Evolutionary conservation across 1,140 invertebrate genomes (phyloP), one percentile per base, ranked within the genome.

Genomic region (Drosophila neocordata): DNA sequence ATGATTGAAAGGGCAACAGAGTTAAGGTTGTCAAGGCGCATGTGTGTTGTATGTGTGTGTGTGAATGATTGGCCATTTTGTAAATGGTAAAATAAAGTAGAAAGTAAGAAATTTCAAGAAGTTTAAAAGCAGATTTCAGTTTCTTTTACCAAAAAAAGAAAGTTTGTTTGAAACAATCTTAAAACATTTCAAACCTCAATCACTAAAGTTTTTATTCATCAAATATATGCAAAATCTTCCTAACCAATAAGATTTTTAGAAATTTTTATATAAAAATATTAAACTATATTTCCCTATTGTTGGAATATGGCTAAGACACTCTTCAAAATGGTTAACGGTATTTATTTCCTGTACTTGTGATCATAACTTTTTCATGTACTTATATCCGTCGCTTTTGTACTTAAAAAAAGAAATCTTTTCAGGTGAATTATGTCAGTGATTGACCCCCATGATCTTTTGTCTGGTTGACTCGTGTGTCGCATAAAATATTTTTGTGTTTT

Each of bases 391-490:
- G 48, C 20, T 24, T 69, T 65, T 72, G 66, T 37, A 55, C 66
- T 22, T 0, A 12, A 52, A 51, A 48, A 64, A 55, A 64, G 67
- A 55, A 63, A 63, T 63, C 41, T 56, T 51, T 75, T 81, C 63
- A n/a, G 11, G 5, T 81, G 70, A 87, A 85, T 82, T 75, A 67
- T 66, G 70, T 58, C 69, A 48, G 41, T 31, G 52, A 24, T 13
- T 27, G 52, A n/a, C 52, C 52, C 41, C 41, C 5, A 31, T 48
- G 15, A 15, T 18, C 15, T 15, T 44, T 44, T 2, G 4, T 1
- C 22, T 13, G 22, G 67, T 75, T 78, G 82, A 81, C 82, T 85
- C 82, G 82, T 85, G 82, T 71, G 74, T 63, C 65, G 44, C 78
- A 69, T 85, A 67, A 85, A 74, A 69, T 69, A 67, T 60, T 64